Evolutionary conservation across 1,140 invertebrate genomes (phyloP).

Genomic region (Meloidogyne exigua): DNA sequence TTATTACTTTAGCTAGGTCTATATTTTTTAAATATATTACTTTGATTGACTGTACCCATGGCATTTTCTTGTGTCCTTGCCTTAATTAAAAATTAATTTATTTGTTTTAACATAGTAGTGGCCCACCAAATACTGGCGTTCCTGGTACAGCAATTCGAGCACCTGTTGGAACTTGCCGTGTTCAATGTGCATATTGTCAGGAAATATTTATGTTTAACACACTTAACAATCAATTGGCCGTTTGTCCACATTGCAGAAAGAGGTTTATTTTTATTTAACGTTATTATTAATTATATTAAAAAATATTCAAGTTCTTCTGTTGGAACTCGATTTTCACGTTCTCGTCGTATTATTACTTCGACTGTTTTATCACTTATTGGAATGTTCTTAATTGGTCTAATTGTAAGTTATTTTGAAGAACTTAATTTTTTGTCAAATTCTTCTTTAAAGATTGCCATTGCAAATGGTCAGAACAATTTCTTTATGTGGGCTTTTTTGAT

Average conservation of each 20-base stretch:
- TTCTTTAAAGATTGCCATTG: constrained; percentile 29
- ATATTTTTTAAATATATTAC: constrained; percentile 55
- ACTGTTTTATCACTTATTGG: constrained; percentile 24
- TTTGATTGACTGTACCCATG: too few relatives aligned
- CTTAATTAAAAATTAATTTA: neutral
- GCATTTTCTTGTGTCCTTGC: too few relatives aligned
- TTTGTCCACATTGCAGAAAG: constrained; percentile 59
- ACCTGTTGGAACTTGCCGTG: constrained; percentile 87
- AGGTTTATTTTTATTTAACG: constrained; percentile 27
- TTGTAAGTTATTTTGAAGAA: constrained; percentile 28
- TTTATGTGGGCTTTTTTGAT: constrained; percentile 31
- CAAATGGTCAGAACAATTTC: constrained; percentile 5
- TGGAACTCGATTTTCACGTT: constrained; percentile 37
- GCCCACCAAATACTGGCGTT: constrained; percentile 70
- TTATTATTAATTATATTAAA: too few relatives aligned
- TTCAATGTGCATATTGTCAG: constrained; percentile 87
- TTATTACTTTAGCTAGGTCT: constrained; percentile 81
- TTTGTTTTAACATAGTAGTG: neutral
- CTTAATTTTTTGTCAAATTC: neutral
- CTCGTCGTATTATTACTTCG: constrained; percentile 41
- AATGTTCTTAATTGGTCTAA: constrained; percentile 37
- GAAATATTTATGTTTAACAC: constrained; percentile 78
- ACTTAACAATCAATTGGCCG: constrained; percentile 80
- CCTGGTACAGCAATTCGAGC: constrained; percentile 62
- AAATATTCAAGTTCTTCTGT: constrained; percentile 51